Conservation (phyloP, 2,113 vertebrate genomes). For the Trachemys scripta region DNA sequence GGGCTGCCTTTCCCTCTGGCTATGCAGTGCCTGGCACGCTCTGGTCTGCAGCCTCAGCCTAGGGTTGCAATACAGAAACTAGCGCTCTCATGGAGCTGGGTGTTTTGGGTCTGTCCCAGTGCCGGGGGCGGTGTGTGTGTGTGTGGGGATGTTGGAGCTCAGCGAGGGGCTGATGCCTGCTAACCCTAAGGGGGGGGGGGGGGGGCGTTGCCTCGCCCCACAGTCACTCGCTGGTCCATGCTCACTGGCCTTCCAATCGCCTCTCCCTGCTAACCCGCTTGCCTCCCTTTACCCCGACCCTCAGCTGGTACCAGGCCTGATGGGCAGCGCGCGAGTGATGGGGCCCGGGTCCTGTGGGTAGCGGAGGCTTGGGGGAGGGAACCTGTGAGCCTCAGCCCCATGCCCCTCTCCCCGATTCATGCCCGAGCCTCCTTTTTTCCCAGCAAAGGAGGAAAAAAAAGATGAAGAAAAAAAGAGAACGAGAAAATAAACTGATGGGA, state of each 20-base stretch:
- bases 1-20: no score
- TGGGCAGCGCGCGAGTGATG: neutral
- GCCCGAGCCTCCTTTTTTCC: neutral
- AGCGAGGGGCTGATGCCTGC: no score
- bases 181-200: neutral
- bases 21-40: no score
- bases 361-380: neutral
- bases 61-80: no score
- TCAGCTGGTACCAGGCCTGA: neutral
- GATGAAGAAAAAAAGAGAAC: neutral
- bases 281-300: neutral
- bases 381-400: neutral
- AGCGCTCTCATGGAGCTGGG: neutral
- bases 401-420: neutral
- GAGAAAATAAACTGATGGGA: neutral
- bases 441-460: neutral
- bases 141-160: neutral
- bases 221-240: neutral
- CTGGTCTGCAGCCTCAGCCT: no score
- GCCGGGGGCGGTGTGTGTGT: accelerated
- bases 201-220: neutral
- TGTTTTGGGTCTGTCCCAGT: neutral
- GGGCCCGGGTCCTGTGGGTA: neutral
- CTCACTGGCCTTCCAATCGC: neutral
- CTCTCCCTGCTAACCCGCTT: neutral